Conservation (phyloP, 2,888 invertebrate species). For the Machimus rusticus region DNA sequence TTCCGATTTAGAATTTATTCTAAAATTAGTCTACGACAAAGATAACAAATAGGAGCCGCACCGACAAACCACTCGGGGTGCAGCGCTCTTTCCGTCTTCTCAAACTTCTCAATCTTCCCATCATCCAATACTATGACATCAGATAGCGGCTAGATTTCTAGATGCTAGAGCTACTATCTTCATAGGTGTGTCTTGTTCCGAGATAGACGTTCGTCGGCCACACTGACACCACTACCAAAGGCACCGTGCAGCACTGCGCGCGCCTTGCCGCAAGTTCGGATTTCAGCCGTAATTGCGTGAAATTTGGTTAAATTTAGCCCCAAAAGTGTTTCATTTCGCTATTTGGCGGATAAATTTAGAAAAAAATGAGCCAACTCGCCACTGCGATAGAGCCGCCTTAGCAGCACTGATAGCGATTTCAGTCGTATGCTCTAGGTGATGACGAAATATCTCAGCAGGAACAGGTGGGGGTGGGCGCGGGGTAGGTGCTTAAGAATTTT, state of each 20-base stretch:
- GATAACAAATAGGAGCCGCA: conserved; percentile 22
- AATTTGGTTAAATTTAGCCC: conserved; percentile 39
- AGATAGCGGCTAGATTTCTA: background rate
- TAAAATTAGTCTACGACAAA: conserved; percentile 44
- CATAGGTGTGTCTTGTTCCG: background rate
- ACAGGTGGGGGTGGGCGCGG: background rate
- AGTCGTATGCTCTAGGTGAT: background rate
- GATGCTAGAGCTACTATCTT: background rate
- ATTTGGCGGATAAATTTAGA: conserved; percentile 37
- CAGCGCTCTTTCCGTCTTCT: background rate
- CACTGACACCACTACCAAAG: background rate
- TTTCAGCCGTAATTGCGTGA: conserved; percentile 42
- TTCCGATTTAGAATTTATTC: conserved; percentile 46
- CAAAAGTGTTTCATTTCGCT: conserved; percentile 41
- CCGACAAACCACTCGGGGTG: background rate
- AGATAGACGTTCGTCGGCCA: background rate
- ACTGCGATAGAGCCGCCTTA: background rate
- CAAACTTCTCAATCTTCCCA: background rate
- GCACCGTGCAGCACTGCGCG: background rate
- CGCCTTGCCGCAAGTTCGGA: conserved; percentile 28
- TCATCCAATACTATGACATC: conserved; percentile 23
- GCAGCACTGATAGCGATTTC: background rate
- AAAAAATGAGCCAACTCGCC: conserved; percentile 23
- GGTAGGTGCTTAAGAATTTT: background rate
- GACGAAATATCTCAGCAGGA: background rate